Evolutionary conservation across 2,113 vertebrate species (phyloP), one percentile per base, ranked within the genome.

Genomic region (Penelope pileata): DNA sequence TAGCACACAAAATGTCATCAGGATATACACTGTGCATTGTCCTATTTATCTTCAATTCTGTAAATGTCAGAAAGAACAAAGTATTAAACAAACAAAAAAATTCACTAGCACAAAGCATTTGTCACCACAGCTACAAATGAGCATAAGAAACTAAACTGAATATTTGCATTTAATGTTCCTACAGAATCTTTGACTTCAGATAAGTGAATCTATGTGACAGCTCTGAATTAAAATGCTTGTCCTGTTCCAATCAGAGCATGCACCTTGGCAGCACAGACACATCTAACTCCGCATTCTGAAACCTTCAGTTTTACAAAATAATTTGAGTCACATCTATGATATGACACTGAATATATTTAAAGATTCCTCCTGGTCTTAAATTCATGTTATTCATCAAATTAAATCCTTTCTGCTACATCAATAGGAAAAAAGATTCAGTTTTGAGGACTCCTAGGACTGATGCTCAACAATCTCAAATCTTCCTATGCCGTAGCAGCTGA

Each of bases 21-120:
- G 85, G 83, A 62, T 67, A 83, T 53, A 40, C 70, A 64, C 53
- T 80, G 91, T 30, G 67, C 93, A 92, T 89, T 80, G 93, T 95
- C 91, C 88, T 75, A 78, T 48, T 78, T 82, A 80, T 89, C 6
- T 3, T 64, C 82, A 90, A 76, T 21, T 93, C 98, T 98, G 94
- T 42, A 95, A 91, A 21, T 62, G 86, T 81, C 76, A 85, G 8
- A 96, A 26, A 90, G 36, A 90, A 73, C 12, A 87, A 94, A 94
- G 45, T 38, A 90, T 62, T 66, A 67, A 93, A 88, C 29, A 56
- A 32, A 56, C 42, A 79, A 66, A 47, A 24, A 77, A 72, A 77
- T 15, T 9, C 13, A 42, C 27, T 38, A 81, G 36, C 23, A 74
- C 40, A 72, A 76, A 78, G 53, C 27, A 83, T 45, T 69, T 77